phyloP scores from a whole-genome alignment of 1,140 invertebrate species.

The Diabrotica undecimpunctata region DNA sequence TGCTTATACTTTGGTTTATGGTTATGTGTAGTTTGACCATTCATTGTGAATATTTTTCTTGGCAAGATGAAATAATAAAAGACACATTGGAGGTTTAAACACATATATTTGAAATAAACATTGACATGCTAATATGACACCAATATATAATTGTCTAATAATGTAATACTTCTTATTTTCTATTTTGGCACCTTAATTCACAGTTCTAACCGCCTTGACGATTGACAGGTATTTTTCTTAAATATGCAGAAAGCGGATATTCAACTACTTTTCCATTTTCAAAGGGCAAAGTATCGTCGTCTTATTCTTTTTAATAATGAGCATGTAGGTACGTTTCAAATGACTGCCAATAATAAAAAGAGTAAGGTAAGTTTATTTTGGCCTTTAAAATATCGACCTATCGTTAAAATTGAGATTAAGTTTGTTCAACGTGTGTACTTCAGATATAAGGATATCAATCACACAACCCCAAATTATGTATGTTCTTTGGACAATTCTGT shows the following conservation, averaged over 20 bases:
- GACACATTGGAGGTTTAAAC: neutral
- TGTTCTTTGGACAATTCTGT: too few species aligned
- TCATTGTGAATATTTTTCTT: too few species aligned
- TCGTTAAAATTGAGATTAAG: too few species aligned
- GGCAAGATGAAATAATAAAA: too few species aligned
- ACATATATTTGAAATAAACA: constrained; percentile 1
- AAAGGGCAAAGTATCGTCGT: neutral
- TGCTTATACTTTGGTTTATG: too few species aligned
- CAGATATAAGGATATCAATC: too few species aligned
- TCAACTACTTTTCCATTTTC: neutral
- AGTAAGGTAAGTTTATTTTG: neutral
- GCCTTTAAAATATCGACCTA: too few species aligned
- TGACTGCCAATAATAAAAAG: neutral
- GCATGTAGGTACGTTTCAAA: neutral
- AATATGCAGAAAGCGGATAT: neutral
- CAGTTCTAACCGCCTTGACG: constrained; percentile 9
- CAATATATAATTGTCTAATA: constrained; percentile 3
- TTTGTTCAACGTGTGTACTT: too few species aligned
- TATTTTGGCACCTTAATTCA: constrained; percentile 16
- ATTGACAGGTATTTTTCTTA: neutral
- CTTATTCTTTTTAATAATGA: neutral
- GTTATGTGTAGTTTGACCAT: too few species aligned
- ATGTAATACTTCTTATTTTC: neutral
- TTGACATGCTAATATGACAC: neutral
- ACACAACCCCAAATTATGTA: too few species aligned